Evolutionary conservation across 2,888 invertebrate species (phyloP), one percentile per base, ranked within the genome.

Genomic region (Onchidella celtica): DNA sequence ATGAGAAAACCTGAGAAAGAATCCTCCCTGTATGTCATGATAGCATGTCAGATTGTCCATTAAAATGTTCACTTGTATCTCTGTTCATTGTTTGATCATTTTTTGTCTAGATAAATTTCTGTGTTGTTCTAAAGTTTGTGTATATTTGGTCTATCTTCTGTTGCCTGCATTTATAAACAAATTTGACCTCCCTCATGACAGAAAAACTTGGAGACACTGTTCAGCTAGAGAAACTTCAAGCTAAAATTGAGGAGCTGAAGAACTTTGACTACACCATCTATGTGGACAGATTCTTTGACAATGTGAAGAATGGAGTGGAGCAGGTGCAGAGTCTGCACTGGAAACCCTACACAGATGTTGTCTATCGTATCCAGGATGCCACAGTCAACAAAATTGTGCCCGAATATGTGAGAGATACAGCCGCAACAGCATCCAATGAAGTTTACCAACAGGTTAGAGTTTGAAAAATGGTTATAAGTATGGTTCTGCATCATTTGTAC

Each of bases 401-500:
- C n/a, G 85, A 85, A 27, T 55, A 84, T n/a, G 85, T 88, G 63
- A 74, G 87, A 9, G 47, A 85, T 68, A 81, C 84, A 17, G 74
- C 85, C 40, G 76, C 84, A 57, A 47, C 69, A 38, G 72, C 83
- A 17, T 72, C 85, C 47, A 84, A 81, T 21, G 87, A 88, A 36
- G 63, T 88, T 3, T 88, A 89, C 80, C 85, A 87, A 66, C 86
- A 89, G 88, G 89, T 89, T 4, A 72, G 75, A 0, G 14, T 17
- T 14, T 17, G n/a, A n/a, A 57, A 11, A 1, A 4, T 65, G 24
- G 4, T 21, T 55, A 55, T 55, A 14, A 55, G 9, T 55, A 55
- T n/a, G 34, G 14, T 24, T 24, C 47, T 40, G 24, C 24, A 0
- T 66, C 4, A 4, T 17, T 6, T 59, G 17, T 59, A 59, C 9